Conservation (phyloP, 2,113 vertebrate species). For the Oxyruncus cristatus region DNA sequence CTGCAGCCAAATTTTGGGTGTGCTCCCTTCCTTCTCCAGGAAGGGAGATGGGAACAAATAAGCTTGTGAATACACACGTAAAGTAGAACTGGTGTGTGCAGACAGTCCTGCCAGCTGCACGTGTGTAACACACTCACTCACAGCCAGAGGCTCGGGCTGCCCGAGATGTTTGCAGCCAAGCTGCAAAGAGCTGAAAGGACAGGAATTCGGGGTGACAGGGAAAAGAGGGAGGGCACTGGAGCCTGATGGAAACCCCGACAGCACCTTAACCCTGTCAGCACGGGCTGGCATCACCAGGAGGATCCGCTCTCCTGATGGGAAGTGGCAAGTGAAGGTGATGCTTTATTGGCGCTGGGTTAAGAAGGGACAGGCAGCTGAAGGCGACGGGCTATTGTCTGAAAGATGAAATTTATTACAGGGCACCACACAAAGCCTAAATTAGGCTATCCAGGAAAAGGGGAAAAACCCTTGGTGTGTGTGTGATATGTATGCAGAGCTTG, state of each 20-base stretch:
- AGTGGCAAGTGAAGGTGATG: background rate
- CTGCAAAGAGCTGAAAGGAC: background rate
- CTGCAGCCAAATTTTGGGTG: background rate
- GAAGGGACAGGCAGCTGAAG: conserved; percentile 19
- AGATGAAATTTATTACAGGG: conserved; percentile 29
- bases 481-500: conserved; percentile 40
- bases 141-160: background rate
- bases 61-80: fast-evolving
- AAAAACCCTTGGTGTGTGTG: background rate
- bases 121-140: background rate
- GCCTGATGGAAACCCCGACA: background rate
- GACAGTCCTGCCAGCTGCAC: fast-evolving
- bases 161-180: background rate
- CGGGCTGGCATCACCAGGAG: background rate
- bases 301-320: background rate
- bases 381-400: background rate
- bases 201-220: background rate
- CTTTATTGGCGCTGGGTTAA: background rate
- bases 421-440: conserved; percentile 21
- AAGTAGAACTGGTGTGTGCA: too few relatives aligned
- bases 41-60: background rate
- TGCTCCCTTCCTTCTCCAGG: background rate
- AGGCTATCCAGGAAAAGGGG: background rate
- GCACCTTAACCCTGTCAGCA: background rate
- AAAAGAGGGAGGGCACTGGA: background rate